Base-by-base conservation (phyloP, 2,888 invertebrate species). In the Coelopa pilipes region DNA sequence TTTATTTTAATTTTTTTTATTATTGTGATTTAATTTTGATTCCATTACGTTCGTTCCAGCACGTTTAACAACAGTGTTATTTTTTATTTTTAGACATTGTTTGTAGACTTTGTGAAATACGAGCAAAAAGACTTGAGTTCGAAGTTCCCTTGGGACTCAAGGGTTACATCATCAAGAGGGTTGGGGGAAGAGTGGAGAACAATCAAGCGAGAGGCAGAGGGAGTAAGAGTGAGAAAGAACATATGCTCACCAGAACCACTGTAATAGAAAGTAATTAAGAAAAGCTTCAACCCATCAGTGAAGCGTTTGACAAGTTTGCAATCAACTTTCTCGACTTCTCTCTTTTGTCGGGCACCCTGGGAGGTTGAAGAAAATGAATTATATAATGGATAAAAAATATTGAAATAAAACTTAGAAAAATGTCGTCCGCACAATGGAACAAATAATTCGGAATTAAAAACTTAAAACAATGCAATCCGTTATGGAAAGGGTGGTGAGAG, bases 21-120 rank as follows among this genome's bases (percentile, higher is more conserved):
- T 34, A 34, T 62, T 62, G 60, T 24, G 19, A n/a, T 49, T 70
- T 70, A 70, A 70, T 70, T 70, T 70, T 59, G 60, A 60, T 70
- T 70, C 24, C 47, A 60, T 60, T 59, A 70, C 49, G 49, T 24
- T 59, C 34, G 34, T 70, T 70, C 47, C 70, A 70, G 70, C 70
- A 59, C 70, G 60, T 70, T 70, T 47, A 60, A 70, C 70, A 34
- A 21, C 46, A 21, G 53, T 60, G 47, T 70, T 60, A n/a, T 17
- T 19, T 57, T 57, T 55, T 10, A 15, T 15, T 59, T 57, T 57
- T 19, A 17, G 1, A 17, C 21, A 21, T 59, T 19, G 19, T 17
- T 59, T 59, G n/a, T 55, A 59, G 12, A 59, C 19, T 21, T 12
- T 19, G 21, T 59, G 57, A 19, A 24, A 24, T 19, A 59, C 12